Base-by-base conservation (phyloP, 1,140 invertebrate species). In the Ooceraea biroi region DNA sequence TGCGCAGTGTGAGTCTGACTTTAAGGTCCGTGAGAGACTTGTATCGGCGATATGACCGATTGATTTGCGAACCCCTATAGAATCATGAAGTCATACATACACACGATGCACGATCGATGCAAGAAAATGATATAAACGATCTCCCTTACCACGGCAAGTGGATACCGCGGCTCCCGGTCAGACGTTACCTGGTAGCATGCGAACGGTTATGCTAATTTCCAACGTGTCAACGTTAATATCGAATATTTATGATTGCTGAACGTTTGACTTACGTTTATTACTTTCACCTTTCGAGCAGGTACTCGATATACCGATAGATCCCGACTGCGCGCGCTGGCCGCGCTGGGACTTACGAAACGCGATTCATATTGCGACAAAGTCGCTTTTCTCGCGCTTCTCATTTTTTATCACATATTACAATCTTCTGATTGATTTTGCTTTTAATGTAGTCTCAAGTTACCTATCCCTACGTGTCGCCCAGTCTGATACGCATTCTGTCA, bases 201-300 rank as follows among this genome's bases (percentile, higher is more conserved):
- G 85, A 88, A 90, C 87, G 88, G 87, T 93, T 94, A 94, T 94
- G 93, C 92, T 94, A 94, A 94, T 94, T 91, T 88, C 58, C 46
- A 36, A 80, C 89, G 86, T 93, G 93, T 92, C 93, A 91, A 93
- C 91, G 91, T 94, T 94, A 94, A 94, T 94, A 94, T 93, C 90
- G 89, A 90, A 88, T 93, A 94, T 94, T 94, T 94, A 94, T 93
- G 93, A 94, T 92, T 91, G 82, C 60, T 88, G 85, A 82, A 82
- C 86, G 85, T 92, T 93, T 93, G 93, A 93, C 83, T 93, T 94
- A 94, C 89, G 92, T 91, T 92, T 91, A 91, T 93, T 93, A 91
- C 93, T 93, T 93, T 93, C 92, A 92, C 93, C n/a, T n/a, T n/a
- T n/a, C n/a, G n/a, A n/a, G n/a, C n/a, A n/a, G n/a, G n/a, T 92